Evolutionary conservation across 2,797 vertebrate genomes (phyloP).

Genomic region (Megaceryle alcyon): DNA sequence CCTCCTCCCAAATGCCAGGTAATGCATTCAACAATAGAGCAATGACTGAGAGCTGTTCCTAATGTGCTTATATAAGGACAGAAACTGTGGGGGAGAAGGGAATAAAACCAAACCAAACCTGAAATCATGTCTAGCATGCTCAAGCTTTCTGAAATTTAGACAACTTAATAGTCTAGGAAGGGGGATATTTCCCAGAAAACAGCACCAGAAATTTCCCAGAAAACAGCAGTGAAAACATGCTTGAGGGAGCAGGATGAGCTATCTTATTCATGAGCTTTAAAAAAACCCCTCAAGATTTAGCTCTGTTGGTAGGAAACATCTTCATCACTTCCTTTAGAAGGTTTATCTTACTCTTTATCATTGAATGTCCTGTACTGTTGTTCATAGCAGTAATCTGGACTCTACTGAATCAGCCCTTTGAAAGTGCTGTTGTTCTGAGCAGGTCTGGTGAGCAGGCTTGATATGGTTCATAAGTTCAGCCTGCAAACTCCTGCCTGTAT

Average conservation of each 20-base stretch:
- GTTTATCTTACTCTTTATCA: background rate
- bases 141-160: background rate
- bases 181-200: background rate
- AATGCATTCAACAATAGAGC: fast-evolving
- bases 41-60: background rate
- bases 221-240: background rate
- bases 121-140: background rate
- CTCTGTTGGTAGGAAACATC: background rate
- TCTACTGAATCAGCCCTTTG: background rate
- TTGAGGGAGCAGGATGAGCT: background rate
- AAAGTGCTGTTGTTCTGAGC: background rate
- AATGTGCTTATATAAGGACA: background rate
- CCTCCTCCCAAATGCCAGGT: background rate
- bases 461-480: background rate
- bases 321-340: background rate
- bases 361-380: background rate
- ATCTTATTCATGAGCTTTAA: background rate
- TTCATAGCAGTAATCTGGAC: background rate
- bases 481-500: background rate
- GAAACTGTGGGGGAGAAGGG: background rate
- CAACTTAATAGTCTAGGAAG: background rate
- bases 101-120: background rate
- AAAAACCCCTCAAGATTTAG: background rate
- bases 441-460: background rate
- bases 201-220: background rate